Evolutionary conservation across 2,113 vertebrate species (phyloP).

Genomic region (Lynx canadensis): DNA sequence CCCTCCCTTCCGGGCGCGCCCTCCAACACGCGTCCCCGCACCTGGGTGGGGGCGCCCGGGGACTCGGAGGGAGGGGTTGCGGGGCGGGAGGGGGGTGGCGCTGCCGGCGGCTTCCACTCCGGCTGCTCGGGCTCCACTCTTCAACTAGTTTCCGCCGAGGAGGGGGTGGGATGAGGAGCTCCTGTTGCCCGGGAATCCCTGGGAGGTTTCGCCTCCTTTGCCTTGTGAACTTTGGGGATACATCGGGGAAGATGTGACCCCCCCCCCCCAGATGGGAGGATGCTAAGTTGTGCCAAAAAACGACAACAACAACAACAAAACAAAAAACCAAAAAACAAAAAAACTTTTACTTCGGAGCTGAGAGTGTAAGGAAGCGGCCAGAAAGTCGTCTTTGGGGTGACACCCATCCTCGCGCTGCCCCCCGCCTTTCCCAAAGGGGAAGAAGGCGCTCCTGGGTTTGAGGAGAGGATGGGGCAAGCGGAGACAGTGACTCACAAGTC

Average conservation of each 20-base stretch:
- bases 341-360: constrained; percentile 68
- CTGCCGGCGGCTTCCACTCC: neutral
- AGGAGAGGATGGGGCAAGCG: neutral
- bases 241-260: neutral
- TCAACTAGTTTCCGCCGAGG: neutral
- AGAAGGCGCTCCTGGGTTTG: neutral
- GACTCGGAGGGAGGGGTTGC: neutral
- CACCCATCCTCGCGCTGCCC: neutral
- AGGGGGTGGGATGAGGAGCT: neutral
- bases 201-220: neutral
- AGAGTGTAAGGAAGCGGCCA: neutral
- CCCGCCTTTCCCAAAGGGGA: neutral
- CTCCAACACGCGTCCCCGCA: neutral
- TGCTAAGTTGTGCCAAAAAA: constrained; percentile 53
- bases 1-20: neutral
- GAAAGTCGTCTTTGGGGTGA: neutral
- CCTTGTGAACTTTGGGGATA: neutral
- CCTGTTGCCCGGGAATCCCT: neutral
- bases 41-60: neutral
- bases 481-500: constrained; percentile 45
- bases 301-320: no score
- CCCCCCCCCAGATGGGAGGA: neutral
- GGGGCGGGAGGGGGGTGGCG: neutral
- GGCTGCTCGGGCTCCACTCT: neutral
- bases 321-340: constrained; percentile 52